Percentiles rank a stretch among this genome's conserved stretches.
Conservation (phyloP, 2,797 vertebrate species). For the Microcaecilia unicolor region DNA sequence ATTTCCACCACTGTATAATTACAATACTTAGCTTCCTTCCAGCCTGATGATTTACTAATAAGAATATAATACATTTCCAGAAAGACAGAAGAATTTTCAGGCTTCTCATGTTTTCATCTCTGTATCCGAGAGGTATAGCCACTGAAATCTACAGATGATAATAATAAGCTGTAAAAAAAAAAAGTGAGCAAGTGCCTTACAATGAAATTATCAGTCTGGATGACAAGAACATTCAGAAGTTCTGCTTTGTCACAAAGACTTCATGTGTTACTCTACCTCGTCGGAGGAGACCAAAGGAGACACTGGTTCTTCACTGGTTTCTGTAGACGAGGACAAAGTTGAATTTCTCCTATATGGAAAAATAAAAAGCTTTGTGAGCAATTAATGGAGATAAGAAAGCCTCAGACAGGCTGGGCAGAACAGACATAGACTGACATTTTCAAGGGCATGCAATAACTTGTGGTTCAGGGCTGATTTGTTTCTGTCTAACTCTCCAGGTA, state of each 20-base stretch:
- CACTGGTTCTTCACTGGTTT: not conserved
- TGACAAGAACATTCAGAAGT: not conserved
- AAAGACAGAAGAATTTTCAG: too few species aligned
- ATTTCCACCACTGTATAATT: too few species aligned
- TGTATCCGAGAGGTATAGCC: too few species aligned
- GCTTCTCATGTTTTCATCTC: too few species aligned
- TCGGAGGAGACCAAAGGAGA: not conserved
- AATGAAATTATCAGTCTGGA: not conserved
- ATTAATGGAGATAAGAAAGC: not conserved
- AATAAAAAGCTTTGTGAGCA: not conserved
- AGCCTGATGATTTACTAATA: too few species aligned
- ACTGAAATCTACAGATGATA: too few species aligned
- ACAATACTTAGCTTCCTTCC: too few species aligned
- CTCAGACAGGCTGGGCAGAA: not conserved
- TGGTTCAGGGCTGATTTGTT: not conserved
- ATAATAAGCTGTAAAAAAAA: too few species aligned
- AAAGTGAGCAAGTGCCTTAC: too few species aligned
- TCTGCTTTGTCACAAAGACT: not conserved
- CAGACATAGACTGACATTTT: not conserved
- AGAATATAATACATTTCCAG: too few species aligned
- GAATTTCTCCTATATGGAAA: slow-evolving; percentile 1
- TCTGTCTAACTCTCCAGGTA: not conserved
- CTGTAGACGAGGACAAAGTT: not conserved
- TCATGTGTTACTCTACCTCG: not conserved
- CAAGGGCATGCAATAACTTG: not conserved